phyloP scores from a whole-genome alignment of 1,140 invertebrate genomes.

The Temnothorax nylanderi region DNA sequence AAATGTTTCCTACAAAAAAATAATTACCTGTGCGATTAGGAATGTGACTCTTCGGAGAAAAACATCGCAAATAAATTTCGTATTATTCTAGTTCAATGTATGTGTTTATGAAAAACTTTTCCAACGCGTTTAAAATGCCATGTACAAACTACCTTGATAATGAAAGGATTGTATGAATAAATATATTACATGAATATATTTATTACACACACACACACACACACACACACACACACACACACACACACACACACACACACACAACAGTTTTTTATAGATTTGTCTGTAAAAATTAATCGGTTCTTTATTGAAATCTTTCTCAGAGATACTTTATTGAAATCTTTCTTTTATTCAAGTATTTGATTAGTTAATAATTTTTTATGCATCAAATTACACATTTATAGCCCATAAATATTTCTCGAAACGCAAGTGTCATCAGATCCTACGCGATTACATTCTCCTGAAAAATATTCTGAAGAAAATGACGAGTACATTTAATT shows the following conservation, averaged over 20 bases:
- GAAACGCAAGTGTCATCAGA: neutral
- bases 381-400: neutral
- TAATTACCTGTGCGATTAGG: neutral
- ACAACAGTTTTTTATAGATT: neutral
- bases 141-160: neutral
- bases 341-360: neutral
- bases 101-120: neutral
- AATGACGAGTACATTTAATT: neutral
- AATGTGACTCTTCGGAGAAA: neutral
- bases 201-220: no score
- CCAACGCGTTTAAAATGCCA: neutral
- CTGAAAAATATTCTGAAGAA: neutral
- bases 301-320: neutral
- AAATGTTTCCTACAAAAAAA: neutral
- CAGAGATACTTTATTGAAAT: neutral
- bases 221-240: no score
- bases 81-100: neutral
- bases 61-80: neutral
- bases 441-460: neutral
- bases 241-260: no score
- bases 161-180: neutral
- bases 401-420: constrained; percentile 30
- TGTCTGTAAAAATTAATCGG: neutral
- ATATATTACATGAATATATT: neutral
- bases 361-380: neutral